A percentile compares a stretch with the other conserved stretches of the same genome.
Conservation (phyloP, 1,140 invertebrate species). For the Drosophila setifemur region DNA sequence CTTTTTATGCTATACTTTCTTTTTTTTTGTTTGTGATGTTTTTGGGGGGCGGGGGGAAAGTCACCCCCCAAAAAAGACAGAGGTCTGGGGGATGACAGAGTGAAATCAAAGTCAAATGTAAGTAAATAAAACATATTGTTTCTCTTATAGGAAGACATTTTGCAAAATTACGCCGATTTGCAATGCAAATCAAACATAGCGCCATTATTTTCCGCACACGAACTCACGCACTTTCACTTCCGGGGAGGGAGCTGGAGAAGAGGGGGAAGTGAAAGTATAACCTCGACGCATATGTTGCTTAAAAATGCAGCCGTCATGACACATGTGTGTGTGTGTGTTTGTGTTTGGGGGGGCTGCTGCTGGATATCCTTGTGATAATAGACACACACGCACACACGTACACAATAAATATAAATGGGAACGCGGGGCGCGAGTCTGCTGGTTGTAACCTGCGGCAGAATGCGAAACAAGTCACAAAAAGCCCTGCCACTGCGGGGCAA, state of each 20-base stretch:
- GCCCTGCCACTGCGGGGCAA: not conserved
- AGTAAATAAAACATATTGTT: conserved; percentile 81
- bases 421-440: conserved; percentile 28
- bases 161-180: conserved; percentile 78
- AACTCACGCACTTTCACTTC: conserved; percentile 10
- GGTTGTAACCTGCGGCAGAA: conserved; percentile 69
- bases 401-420: conserved; percentile 53
- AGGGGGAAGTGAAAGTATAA: conserved; percentile 63
- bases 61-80: not conserved
- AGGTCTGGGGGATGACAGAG: conserved; percentile 26
- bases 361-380: conserved; percentile 71
- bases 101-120: conserved; percentile 78
- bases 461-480: conserved; percentile 46
- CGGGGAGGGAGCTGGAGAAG: not conserved
- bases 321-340: conserved; percentile 27
- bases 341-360: conserved; percentile 10
- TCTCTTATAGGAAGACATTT: conserved; percentile 79
- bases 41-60: not conserved
- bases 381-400: conserved; percentile 46
- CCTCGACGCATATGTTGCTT: conserved; percentile 70
- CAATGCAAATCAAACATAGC: conserved; percentile 80
- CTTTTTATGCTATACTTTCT: conserved; percentile 20
- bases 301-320: conserved; percentile 50
- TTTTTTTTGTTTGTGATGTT: not conserved
- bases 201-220: conserved; percentile 66